phyloP scores from a whole-genome alignment of 2,888 invertebrate genomes.

The Acleris literana region DNA sequence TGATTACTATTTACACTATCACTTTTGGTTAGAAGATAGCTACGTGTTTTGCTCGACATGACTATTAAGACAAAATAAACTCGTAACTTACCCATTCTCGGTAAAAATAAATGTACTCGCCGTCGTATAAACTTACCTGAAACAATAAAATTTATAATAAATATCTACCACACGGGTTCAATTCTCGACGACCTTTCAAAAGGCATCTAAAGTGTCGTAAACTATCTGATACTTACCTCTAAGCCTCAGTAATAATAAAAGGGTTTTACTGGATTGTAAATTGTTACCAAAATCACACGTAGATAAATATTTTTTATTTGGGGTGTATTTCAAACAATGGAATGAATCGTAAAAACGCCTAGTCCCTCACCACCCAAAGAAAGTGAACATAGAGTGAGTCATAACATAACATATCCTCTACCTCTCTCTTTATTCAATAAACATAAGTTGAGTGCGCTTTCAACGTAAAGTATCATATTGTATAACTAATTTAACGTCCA shows the following conservation, averaged over 20 bases:
- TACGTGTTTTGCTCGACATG: neutral
- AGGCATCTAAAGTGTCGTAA: slow-evolving; percentile 42
- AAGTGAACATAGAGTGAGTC: slow-evolving; percentile 71
- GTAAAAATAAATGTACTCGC: neutral
- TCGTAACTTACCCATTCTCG: slow-evolving; percentile 33
- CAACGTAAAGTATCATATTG: slow-evolving; percentile 15
- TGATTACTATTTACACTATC: slow-evolving; percentile 7
- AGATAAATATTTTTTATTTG: slow-evolving; percentile 2
- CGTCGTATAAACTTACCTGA: slow-evolving; percentile 37
- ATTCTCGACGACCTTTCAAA: slow-evolving; percentile 8
- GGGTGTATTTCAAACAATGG: slow-evolving; percentile 19
- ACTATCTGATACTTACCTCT: slow-evolving; percentile 45
- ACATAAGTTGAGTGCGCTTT: slow-evolving; percentile 50
- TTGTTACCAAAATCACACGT: slow-evolving; percentile 50
- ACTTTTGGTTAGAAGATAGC: neutral
- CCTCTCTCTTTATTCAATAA: slow-evolving; percentile 59
- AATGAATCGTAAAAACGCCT: slow-evolving; percentile 26
- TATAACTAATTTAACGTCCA: neutral
- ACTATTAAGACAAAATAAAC: neutral
- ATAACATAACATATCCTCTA: slow-evolving; percentile 40
- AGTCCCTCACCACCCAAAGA: slow-evolving; percentile 59
- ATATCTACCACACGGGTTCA: slow-evolving; percentile 4
- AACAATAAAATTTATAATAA: slow-evolving; percentile 24
- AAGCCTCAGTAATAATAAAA: slow-evolving; percentile 47
- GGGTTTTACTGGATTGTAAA: slow-evolving; percentile 56